phyloP scores from a whole-genome alignment of 2,113 vertebrate species.

The Hippotragus niger region DNA sequence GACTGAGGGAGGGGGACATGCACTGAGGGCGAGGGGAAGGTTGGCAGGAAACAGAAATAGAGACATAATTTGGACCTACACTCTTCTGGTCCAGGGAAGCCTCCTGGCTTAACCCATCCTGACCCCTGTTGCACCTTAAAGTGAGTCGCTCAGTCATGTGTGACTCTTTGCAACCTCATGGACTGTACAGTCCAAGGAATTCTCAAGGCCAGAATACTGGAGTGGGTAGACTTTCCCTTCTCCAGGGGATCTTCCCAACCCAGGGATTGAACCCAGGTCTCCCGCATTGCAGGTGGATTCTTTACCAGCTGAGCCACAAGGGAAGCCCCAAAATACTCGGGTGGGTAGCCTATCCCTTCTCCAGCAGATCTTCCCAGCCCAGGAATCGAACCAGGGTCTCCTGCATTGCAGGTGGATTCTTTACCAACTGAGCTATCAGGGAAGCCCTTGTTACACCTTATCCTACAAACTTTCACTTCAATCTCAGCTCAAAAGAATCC shows the following conservation, averaged over 20 bases:
- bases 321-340: background rate
- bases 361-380: background rate
- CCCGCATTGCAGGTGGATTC: background rate
- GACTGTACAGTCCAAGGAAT: background rate
- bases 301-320: background rate
- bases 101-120: background rate
- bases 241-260: background rate
- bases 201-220: background rate
- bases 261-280: background rate
- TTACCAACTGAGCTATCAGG: background rate
- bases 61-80: background rate
- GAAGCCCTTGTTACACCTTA: fast-evolving
- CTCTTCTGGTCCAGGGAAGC: background rate
- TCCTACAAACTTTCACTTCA: background rate
- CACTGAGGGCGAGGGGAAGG: background rate
- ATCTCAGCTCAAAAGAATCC: background rate
- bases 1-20: background rate
- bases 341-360: background rate
- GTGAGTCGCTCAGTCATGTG: fast-evolving
- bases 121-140: background rate
- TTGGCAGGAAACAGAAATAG: background rate
- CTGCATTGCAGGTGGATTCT: background rate
- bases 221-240: too few relatives aligned
- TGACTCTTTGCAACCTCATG: background rate
- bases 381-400: background rate